Base-by-base conservation (phyloP, 2,797 vertebrate genomes). In the Malacoraja senta region DNA sequence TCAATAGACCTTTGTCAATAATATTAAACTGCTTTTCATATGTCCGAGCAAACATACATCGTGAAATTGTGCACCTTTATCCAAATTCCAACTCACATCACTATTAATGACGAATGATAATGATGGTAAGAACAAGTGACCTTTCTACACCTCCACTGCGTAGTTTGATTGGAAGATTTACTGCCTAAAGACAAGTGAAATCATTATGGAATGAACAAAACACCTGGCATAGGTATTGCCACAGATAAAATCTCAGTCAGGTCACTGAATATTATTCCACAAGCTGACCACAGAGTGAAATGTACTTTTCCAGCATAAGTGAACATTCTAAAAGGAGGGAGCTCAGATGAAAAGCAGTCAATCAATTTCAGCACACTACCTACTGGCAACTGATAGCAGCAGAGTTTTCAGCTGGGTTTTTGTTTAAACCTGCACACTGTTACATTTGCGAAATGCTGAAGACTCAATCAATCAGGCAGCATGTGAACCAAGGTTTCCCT, bases 201-300 rank as follows among this genome's bases (percentile, higher is more conserved):
- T 74, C 65, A 44, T 4, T 53, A 35, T 58, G 68, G 90, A 92
- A 76, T 92, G 90, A 74, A 76, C 10, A 72, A 76, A 92, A 92
- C 90, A 92, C 71, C 71, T 92, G 90, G 90, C 44, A 76, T 26
- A 92, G 71, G 72, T 92, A 92, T 76, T 92, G 90, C 53, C 71
- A 74, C 3, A 74, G 71, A 91, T 76, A 76, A 53, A 76, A 92
- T 76, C 71, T 92, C 21, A 58, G 65, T 90, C 71, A 90, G 35
- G 17, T 88, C 61, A 32, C n/a, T 38, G 65, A 91, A 91, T 72
- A 71, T 65, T 63, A 65, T 91, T 74, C 90, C 71, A 76, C 13
- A 92, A 24, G 26, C 26, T 32, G n/a, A 35, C 35, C 38, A 29
- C 6, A 92, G 76, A 92, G 68, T 92, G 35, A 58, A 53, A 53